Base-by-base conservation (phyloP, 2,888 invertebrate species). In the Aricia artaxerxes region DNA sequence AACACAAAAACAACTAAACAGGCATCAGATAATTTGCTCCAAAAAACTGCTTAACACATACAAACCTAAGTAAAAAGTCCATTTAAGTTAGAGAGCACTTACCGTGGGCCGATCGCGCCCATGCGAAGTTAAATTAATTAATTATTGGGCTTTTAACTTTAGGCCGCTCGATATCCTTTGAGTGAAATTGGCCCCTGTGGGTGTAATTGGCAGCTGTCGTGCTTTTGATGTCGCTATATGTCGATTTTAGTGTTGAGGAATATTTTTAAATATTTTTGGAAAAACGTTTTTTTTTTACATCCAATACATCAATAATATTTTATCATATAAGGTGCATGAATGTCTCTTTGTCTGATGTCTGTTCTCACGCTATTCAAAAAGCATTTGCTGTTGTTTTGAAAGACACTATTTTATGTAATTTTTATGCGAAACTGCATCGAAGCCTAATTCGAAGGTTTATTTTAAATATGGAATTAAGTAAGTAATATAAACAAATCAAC, bases 61-160 rank as follows among this genome's bases (percentile, higher is more conserved):
- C 9, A 69, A 69, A 38, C 35, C 35, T 16, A 69, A 5, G 35
- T 69, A 38, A 69, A 69, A 69, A 69, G 3, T 5, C 35, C 35
- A 69, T 69, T 69, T 13, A 69, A 69, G 69, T 69, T 69, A 38
- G 69, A 69, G 16, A 69, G 35, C 69, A 35, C 69, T 69, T 69
- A 69, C 31, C 13, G 69, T 69, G 38, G 35, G 69, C 13, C 35
- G 35, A 64, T 64, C 31, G 69, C 69, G 11, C 35, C 69, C 35
- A 69, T 35, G 35, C 35, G 35, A 69, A 69, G 69, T 38, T 69
- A 69, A 69, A 64, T 69, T 69, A 64, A 64, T 64, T 64, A 69
- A 64, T 69, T 69, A 69, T 35, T 69, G 69, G 69, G 11, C 69
- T 35, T 69, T 38, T 38, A 69, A 69, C 69, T 69, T 16, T 64